Evolutionary conservation across 2,797 vertebrate species (phyloP), one percentile per base, ranked within the genome.

Genomic region (Siniperca scherzeri): DNA sequence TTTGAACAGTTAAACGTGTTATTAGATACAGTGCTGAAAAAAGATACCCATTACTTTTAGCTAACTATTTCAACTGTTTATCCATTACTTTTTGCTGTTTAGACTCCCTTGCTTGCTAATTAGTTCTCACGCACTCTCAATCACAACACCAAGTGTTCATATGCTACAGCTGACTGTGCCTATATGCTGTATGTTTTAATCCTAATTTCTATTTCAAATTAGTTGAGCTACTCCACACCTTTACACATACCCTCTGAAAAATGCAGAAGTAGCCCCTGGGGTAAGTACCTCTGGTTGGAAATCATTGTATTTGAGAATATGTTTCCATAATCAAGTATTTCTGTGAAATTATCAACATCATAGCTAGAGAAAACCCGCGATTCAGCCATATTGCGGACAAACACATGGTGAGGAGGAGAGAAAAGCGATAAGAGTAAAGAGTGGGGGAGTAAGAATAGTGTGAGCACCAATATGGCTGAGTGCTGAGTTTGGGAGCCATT

Each of bases 401-500:
- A 88, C 87, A 87, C 91, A 85, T 69, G 85, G 77, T 62, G 82
- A 82, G 87, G 81, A 88, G 74, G 85, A 87, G 87, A 87, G 77
- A 67, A 57, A 57, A 80, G 73, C 59, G 36, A n/a, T 8, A 76
- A 79, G 68, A 81, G 74, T 71, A 71, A 71, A 66, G 81, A 89
- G 77, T 80, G 90, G 82, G 87, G 88, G 88, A 87, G 89, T 80
- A 86, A 78, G 81, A 88, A 89, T 55, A 90, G 90, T 72, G 87
- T 74, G 84, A 88, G 88, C 88, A 90, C 86, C 91, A 91, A 90
- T 88, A 89, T 90, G 91, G 92, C 90, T 87, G 87, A 89, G 88
- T 86, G 84, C 85, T 74, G 91, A 91, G 87, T 90, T 92, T 90
- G 84, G 90, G 92, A 90, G 90, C 89, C 91, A 94, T 95, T 93